Conservation (phyloP, 2,888 invertebrate genomes). For the Macrosiphum euphorbiae region DNA sequence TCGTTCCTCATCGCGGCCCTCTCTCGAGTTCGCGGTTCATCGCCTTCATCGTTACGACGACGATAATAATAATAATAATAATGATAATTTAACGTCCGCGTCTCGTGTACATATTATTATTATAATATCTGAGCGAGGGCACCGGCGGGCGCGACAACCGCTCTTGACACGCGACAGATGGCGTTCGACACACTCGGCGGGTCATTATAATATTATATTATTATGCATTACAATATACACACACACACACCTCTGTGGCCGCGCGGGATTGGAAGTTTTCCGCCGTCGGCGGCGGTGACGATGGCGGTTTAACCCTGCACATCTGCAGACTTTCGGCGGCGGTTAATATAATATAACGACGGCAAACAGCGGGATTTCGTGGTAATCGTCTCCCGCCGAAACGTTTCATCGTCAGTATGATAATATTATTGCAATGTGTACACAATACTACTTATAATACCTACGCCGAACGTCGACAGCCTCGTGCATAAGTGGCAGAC, state of each 20-base stretch:
- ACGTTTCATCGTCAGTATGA: neutral
- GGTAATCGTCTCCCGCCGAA: neutral
- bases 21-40: neutral
- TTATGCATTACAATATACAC: too few species aligned
- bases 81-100: conserved; percentile 1
- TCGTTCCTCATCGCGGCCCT: neutral
- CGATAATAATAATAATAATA: neutral
- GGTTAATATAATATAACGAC: neutral
- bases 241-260: neutral
- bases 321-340: neutral
- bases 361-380: neutral
- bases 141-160: conserved; percentile 28
- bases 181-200: neutral
- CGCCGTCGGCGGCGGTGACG: neutral
- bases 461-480: neutral
- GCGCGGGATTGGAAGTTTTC: conserved; percentile 27
- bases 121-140: neutral
- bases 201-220: conserved; percentile 6
- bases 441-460: neutral
- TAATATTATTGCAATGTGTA: neutral
- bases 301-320: neutral
- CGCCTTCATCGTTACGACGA: neutral
- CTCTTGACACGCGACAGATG: conserved; percentile 33
- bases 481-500: neutral
- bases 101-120: neutral